A percentile compares a stretch with the other conserved stretches of the same genome.
Conservation (phyloP, 1,140 invertebrate genomes). For the Tetragonula clypearis region DNA sequence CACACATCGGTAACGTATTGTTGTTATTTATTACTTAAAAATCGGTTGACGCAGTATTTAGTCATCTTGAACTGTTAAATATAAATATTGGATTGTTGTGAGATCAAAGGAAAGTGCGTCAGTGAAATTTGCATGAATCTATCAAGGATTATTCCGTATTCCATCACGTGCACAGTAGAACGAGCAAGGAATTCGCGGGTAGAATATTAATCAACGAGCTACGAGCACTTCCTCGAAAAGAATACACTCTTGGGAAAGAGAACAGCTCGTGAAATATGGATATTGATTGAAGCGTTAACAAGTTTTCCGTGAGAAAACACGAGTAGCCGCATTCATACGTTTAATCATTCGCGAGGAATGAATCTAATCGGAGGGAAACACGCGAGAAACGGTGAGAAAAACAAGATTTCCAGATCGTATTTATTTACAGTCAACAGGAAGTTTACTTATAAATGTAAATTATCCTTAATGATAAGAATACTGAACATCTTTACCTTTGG, state of each 20-base stretch:
- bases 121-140: too few species aligned
- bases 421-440: conserved; percentile 14
- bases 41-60: too few species aligned
- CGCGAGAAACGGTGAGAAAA: too few species aligned
- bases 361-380: background rate
- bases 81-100: too few species aligned
- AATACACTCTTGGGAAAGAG: background rate
- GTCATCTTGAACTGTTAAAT: too few species aligned
- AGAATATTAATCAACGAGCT: background rate
- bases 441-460: background rate
- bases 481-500: background rate
- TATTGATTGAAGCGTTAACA: background rate
- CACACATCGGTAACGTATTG: too few species aligned
- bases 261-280: background rate
- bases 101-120: too few species aligned
- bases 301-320: conserved; percentile 12
- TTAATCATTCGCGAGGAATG: background rate
- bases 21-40: too few species aligned
- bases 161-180: background rate
- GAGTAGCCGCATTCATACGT: background rate
- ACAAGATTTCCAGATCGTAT: background rate
- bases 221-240: background rate
- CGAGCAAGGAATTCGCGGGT: conserved; percentile 11
- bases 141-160: background rate
- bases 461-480: background rate